Evolutionary conservation across 1,140 invertebrate species (phyloP).

Genomic region (Halictus rubicundus): DNA sequence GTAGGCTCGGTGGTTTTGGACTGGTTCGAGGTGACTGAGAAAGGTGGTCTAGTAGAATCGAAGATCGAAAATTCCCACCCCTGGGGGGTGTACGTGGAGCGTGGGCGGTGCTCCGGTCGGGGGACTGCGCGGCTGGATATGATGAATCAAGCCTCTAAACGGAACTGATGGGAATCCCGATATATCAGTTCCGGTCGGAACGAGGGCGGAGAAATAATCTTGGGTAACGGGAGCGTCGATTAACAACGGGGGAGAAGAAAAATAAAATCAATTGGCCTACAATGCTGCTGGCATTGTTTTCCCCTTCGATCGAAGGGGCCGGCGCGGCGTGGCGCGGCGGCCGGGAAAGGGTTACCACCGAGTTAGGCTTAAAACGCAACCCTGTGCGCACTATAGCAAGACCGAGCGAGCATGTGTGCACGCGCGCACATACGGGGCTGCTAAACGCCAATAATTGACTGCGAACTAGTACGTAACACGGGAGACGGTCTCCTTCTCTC

Average conservation of each 20-base stretch:
- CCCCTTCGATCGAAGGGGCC: slow-evolving; percentile 22
- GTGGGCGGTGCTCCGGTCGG: neutral
- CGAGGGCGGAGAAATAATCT: neutral
- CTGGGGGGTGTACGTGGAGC: neutral
- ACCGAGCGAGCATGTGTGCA: no score
- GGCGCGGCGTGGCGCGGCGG: no score
- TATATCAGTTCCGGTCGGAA: neutral
- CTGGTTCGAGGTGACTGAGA: no score
- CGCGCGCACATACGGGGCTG: neutral
- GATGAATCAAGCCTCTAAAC: slow-evolving; percentile 44
- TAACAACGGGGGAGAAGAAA: neutral
- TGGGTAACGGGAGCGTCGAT: neutral
- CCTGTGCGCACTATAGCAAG: neutral
- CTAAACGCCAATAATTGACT: slow-evolving; percentile 47
- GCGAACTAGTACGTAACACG: slow-evolving; percentile 18
- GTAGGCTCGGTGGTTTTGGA: no score
- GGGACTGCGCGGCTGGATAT: slow-evolving; percentile 15
- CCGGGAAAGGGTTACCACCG: slow-evolving; percentile 9
- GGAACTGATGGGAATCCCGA: slow-evolving; percentile 32
- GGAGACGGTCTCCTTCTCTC: slow-evolving; percentile 15
- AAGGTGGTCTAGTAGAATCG: slow-evolving; percentile 24
- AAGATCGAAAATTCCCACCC: slow-evolving; percentile 45
- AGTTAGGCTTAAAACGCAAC: slow-evolving; percentile 15
- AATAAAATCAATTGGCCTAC: slow-evolving; percentile 40
- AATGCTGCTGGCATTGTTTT: slow-evolving; percentile 30